phyloP scores from a whole-genome alignment of 2,113 vertebrate species.

The Grammomys dolichurus region DNA sequence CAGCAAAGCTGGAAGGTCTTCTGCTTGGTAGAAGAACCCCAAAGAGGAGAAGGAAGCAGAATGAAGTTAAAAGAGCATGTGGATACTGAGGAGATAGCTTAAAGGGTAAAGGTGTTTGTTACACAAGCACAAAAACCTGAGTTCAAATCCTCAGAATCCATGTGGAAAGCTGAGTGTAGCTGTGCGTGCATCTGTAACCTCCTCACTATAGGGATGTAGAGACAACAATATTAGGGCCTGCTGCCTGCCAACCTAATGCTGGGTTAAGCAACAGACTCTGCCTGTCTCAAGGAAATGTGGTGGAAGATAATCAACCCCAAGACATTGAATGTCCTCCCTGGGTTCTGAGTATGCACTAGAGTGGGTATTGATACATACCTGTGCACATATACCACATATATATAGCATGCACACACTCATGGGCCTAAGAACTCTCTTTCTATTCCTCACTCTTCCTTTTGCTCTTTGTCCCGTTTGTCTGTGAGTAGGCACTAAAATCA shows the following conservation, averaged over 20 bases:
- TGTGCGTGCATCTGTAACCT: not conserved
- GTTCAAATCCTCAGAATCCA: not conserved
- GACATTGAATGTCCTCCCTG: not conserved
- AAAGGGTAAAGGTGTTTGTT: not conserved
- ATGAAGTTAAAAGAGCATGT: accelerated
- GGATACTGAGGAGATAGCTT: too few species aligned
- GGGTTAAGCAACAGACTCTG: not conserved
- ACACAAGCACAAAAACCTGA: not conserved
- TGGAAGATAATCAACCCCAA: not conserved
- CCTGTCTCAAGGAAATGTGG: not conserved
- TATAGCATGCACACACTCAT: not conserved
- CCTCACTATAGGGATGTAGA: not conserved
- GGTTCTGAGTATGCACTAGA: too few species aligned
- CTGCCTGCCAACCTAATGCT: not conserved
- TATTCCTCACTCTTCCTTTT: too few species aligned
- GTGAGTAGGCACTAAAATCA: not conserved
- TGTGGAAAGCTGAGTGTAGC: not conserved
- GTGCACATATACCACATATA: too few species aligned
- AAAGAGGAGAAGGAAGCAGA: not conserved
- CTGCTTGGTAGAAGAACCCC: not conserved
- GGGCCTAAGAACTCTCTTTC: not conserved
- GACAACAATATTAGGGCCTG: not conserved
- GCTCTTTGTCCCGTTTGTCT: not conserved
- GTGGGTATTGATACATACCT: not conserved
- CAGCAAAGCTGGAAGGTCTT: accelerated